These are phyloP conservation scores for Drosophila pegasa DNA, from an alignment of 2,888 invertebrate species.

Conservation along the genomic window DNA sequence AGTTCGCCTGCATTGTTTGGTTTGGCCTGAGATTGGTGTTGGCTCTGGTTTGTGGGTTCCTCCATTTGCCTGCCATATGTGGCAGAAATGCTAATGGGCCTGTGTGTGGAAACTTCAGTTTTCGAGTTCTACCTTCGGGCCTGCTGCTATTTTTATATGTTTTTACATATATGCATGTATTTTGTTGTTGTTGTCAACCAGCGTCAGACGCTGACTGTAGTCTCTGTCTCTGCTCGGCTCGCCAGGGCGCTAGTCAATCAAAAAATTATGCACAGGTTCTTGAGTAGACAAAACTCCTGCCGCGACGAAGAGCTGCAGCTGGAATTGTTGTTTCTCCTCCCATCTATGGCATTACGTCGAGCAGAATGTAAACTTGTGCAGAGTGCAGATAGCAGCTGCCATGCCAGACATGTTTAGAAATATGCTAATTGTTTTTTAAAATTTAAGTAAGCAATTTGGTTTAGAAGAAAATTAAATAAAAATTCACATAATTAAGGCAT, in stretches of 20 bases:
- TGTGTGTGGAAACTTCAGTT: constrained; percentile 50
- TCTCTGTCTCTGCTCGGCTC: constrained; percentile 5
- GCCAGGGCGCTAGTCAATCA: constrained; percentile 62
- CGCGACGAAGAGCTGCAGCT: constrained; percentile 25
- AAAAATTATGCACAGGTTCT: constrained; percentile 61
- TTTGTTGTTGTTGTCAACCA: constrained; percentile 40
- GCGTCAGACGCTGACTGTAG: constrained; percentile 11
- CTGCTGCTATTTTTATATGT: constrained; percentile 54
- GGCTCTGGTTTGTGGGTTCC: constrained; percentile 40
- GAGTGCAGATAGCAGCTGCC: constrained; percentile 15
- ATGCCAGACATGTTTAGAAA: constrained; percentile 22
- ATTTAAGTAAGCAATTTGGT: too few species aligned
- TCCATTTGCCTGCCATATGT: constrained; percentile 74
- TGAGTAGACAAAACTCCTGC: constrained; percentile 39
- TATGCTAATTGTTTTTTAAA: constrained; percentile 40
- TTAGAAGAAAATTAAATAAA: neutral
- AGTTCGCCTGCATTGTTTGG: constrained; percentile 41
- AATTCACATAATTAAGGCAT: neutral
- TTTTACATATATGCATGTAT: constrained; percentile 46
- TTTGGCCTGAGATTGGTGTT: constrained; percentile 22
- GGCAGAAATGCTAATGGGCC: constrained; percentile 73
- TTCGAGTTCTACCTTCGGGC: constrained; percentile 53
- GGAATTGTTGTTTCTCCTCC: constrained; percentile 17
- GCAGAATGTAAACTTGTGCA: constrained; percentile 29
- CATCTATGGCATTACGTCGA: constrained; percentile 50